Percentiles rank a stretch among this genome's conserved stretches.
These are phyloP conservation scores for Drosophila subsilvestris DNA, from an alignment of 2,888 invertebrate genomes.

Conservation along the genomic window DNA sequence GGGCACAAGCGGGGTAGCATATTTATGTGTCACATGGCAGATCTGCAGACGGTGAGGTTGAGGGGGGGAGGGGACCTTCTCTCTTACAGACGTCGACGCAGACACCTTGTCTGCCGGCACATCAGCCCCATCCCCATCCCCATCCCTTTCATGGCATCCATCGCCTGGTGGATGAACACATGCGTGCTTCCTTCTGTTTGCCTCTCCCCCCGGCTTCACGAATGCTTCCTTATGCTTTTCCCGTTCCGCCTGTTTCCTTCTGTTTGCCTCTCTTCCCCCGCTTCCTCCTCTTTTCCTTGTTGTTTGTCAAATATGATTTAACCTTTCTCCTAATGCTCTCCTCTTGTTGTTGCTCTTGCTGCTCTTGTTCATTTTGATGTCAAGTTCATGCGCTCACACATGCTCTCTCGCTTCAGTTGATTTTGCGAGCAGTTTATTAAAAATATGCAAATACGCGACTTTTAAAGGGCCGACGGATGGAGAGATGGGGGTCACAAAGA, in stretches of 20 bases:
- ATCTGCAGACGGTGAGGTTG: neutral
- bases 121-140: neutral
- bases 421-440: constrained; percentile 64
- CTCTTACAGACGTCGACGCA: constrained; percentile 11
- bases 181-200: constrained; percentile 33
- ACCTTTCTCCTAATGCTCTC: constrained; percentile 20
- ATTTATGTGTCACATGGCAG: constrained; percentile 48
- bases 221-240: neutral
- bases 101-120: constrained; percentile 35
- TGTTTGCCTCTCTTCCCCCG: neutral
- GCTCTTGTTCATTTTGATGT: constrained; percentile 57
- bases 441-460: constrained; percentile 59
- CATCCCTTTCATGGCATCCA: constrained; percentile 17
- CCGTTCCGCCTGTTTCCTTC: constrained; percentile 9
- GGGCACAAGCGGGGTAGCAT: constrained; percentile 2
- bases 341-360: neutral
- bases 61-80: neutral
- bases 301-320: constrained; percentile 68
- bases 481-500: neutral
- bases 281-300: constrained; percentile 19
- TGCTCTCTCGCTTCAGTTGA: constrained; percentile 50
- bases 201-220: neutral
- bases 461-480: neutral
- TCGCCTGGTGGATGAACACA: constrained; percentile 38
- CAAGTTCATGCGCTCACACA: constrained; percentile 47